Evolutionary conservation across 2,888 invertebrate species (phyloP).

Genomic region (Priocnemis perturbator): DNA sequence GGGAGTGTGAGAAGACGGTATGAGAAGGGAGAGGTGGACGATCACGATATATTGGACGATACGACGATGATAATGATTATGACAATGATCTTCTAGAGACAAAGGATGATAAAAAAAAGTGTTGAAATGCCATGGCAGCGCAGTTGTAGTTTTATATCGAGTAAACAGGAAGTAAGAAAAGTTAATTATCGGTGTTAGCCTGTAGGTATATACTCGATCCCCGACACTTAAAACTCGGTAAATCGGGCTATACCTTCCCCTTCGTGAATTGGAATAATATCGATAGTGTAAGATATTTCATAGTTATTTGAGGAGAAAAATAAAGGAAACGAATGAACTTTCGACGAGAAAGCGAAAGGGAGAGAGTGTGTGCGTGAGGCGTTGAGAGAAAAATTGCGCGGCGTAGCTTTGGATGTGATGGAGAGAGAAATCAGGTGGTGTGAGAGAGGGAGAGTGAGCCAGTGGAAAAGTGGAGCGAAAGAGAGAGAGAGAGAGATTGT

Average conservation of each 20-base stretch:
- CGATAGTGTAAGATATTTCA: conserved; percentile 71
- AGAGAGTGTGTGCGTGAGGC: conserved; percentile 55
- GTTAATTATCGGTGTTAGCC: conserved; percentile 71
- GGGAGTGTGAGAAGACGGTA: too few relatives aligned
- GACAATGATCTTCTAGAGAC: conserved; percentile 4
- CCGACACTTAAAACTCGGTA: conserved; percentile 53
- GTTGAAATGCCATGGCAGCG: conserved; percentile 43
- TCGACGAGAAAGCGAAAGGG: conserved; percentile 38
- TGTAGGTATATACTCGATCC: conserved; percentile 58
- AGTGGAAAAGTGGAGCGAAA: too few relatives aligned
- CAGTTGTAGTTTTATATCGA: conserved; percentile 58
- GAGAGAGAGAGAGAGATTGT: too few relatives aligned
- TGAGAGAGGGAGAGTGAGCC: too few relatives aligned
- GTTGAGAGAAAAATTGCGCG: conserved; percentile 13
- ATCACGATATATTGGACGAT: neutral
- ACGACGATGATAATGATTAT: neutral
- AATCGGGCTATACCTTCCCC: conserved; percentile 57
- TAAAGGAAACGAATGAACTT: neutral
- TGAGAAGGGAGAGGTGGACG: conserved; percentile 22
- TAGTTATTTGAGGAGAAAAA: conserved; percentile 57
- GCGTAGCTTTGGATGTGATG: conserved; percentile 50
- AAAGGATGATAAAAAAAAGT: conserved; percentile 34
- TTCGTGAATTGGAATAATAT: conserved; percentile 70
- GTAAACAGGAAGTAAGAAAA: conserved; percentile 53
- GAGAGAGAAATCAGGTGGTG: conserved; percentile 12